Base-by-base conservation (phyloP, 2,797 vertebrate genomes). In the Oceanodroma leucorhoa region DNA sequence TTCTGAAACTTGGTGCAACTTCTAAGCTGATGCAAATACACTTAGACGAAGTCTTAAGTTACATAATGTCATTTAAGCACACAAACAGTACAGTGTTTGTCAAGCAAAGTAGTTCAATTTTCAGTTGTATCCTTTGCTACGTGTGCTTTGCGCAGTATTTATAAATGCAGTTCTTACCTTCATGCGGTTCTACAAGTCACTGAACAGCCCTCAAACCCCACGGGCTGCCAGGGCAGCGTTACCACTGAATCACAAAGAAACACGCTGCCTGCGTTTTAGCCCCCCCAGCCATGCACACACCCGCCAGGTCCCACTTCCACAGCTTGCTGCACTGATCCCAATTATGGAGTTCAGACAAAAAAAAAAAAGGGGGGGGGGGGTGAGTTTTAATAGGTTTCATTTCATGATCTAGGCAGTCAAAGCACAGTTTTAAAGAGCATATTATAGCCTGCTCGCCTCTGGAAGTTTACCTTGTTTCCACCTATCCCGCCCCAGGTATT, bases 281-380 rank as follows among this genome's bases (percentile, higher is more conserved):
- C 23, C 38, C 34, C 2, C 22, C 55, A 11, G 61, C n/a, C 55
- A 69, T 2, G 0, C 30, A 19, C 0, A 0, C 38, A 5, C 19
- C 10, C 34, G 5, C 15, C 21, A 11, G 13, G 14, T 48, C 54
- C n/a, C 51, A 14, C n/a, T n/a, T 27, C 41, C 46, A 57, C 38
- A 48, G 38, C 41, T 26, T 0, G 13, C 60, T 65, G 69, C 57
- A 7, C 29, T 20, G 30, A 34, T 10, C 67, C 38, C 89, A 27
- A 6, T 11, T 21, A 41, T 0, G 26, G 26, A 11, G 41, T 0
- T 20, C 26, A 53, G 13, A 22, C 2, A 3, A 22, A 72, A 29
- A 19, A 23, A 7, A 21, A 13, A 22, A 17, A 43, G n/a, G n/a
- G n/a, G n/a, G n/a, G n/a, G n/a, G n/a, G n/a, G n/a, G n/a, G 41